Conservation (phyloP, 2,113 vertebrate species). For the Cichladusa arquata region DNA sequence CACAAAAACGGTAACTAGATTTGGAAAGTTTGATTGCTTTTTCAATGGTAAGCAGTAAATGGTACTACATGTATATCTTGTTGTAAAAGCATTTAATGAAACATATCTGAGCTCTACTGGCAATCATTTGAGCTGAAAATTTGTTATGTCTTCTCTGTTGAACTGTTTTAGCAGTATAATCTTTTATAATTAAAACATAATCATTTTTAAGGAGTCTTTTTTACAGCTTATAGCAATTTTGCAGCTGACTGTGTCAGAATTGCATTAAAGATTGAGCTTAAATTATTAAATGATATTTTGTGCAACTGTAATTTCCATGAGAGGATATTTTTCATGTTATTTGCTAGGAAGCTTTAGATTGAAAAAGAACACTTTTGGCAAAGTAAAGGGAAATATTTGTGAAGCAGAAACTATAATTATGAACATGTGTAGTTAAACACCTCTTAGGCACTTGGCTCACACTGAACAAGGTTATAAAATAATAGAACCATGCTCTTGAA, state of each 20-base stretch:
- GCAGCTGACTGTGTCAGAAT: not conserved
- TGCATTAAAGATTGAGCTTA: not conserved
- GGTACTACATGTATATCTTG: not conserved
- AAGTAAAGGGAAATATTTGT: slow-evolving; percentile 24
- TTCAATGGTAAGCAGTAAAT: not conserved
- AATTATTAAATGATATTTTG: slow-evolving; percentile 48
- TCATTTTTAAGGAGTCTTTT: slow-evolving; percentile 5
- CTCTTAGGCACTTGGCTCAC: not conserved
- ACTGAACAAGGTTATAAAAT: not conserved
- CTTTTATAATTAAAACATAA: slow-evolving; percentile 30
- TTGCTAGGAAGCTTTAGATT: not conserved
- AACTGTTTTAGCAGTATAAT: slow-evolving; percentile 15
- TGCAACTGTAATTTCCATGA: slow-evolving; percentile 9
- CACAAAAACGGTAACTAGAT: not conserved
- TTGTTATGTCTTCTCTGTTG: slow-evolving; percentile 12
- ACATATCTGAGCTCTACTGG: not conserved
- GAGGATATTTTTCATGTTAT: slow-evolving; percentile 10
- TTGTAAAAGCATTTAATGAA: slow-evolving; percentile 15
- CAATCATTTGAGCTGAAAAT: slow-evolving; percentile 4
- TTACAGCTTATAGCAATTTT: not conserved
- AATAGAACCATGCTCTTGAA: not conserved
- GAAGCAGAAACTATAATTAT: slow-evolving; percentile 18
- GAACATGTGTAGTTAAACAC: not conserved
- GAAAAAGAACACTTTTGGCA: slow-evolving; percentile 30
- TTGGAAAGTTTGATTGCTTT: not conserved